phyloP scores from a whole-genome alignment of 2,888 invertebrate genomes.

The Trimorus sp. region DNA sequence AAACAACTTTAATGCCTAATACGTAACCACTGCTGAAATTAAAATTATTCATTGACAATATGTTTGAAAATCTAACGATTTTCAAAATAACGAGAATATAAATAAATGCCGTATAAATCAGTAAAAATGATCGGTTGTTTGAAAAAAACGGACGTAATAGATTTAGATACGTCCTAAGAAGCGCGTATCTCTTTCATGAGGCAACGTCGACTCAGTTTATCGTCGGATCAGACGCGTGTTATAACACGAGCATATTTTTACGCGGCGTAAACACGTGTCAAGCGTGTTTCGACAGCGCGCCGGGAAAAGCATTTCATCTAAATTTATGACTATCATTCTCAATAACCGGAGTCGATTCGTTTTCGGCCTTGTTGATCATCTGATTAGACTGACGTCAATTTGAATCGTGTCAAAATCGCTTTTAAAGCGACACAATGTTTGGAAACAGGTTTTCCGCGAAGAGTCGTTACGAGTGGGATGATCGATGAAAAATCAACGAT shows the following conservation, averaged over 20 bases:
- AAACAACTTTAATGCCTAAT: background rate
- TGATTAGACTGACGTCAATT: conserved; percentile 31
- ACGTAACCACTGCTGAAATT: too few relatives aligned
- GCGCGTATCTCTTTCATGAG: conserved; percentile 37
- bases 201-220: conserved; percentile 36
- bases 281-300: conserved; percentile 45
- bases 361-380: conserved; percentile 24
- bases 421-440: background rate
- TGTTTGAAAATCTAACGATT: too few relatives aligned
- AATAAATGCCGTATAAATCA: conserved; percentile 3
- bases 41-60: too few relatives aligned
- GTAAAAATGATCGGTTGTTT: conserved; percentile 6
- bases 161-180: conserved; percentile 32
- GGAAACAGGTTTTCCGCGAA: too few relatives aligned
- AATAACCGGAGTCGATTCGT: conserved; percentile 30
- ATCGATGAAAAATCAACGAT: too few relatives aligned
- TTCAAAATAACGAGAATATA: background rate
- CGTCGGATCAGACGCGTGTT: conserved; percentile 44
- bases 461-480: too few relatives aligned
- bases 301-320: conserved; percentile 47
- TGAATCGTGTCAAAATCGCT: conserved; percentile 13
- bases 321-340: conserved; percentile 50
- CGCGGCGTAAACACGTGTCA: conserved; percentile 44
- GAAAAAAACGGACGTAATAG: conserved; percentile 12
- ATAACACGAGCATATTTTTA: conserved; percentile 47